Conservation (phyloP, 2,888 invertebrate genomes). For the Agrochola litura region DNA sequence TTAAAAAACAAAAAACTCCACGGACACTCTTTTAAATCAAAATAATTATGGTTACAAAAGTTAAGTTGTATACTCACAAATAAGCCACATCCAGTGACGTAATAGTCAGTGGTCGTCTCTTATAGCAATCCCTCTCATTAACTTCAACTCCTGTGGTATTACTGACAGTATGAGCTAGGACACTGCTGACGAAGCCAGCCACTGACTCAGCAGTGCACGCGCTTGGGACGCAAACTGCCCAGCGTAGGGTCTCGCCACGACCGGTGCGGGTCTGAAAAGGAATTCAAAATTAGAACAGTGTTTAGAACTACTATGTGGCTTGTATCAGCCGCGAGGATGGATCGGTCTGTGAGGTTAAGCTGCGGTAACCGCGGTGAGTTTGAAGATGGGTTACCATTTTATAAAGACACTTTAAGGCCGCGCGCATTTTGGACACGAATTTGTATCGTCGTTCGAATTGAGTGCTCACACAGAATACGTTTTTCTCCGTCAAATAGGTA, state of each 20-base stretch:
- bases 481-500: too few species aligned
- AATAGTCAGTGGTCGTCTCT: conserved; percentile 80
- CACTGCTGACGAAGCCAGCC: conserved; percentile 86
- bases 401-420: too few species aligned
- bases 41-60: too few species aligned
- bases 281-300: neutral
- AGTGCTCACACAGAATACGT: too few species aligned
- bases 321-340: neutral
- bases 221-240: conserved; percentile 92
- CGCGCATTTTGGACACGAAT: too few species aligned
- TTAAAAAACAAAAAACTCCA: neutral
- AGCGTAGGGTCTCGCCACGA: conserved; percentile 88
- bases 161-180: conserved; percentile 83
- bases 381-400: neutral
- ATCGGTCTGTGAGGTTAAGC: neutral
- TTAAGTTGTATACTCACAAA: conserved; percentile 75
- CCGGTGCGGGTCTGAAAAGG: conserved; percentile 82
- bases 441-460: too few species aligned
- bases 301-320: neutral
- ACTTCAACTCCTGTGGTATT: conserved; percentile 85
- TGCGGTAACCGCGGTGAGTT: too few species aligned
- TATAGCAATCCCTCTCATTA: conserved; percentile 88
- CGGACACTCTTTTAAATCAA: too few species aligned
- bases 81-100: conserved; percentile 82
- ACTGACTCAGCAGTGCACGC: conserved; percentile 90